Evolutionary conservation across 2,113 vertebrate genomes (phyloP), one percentile per base, ranked within the genome.

Genomic region (Tricholaema leucomelas): DNA sequence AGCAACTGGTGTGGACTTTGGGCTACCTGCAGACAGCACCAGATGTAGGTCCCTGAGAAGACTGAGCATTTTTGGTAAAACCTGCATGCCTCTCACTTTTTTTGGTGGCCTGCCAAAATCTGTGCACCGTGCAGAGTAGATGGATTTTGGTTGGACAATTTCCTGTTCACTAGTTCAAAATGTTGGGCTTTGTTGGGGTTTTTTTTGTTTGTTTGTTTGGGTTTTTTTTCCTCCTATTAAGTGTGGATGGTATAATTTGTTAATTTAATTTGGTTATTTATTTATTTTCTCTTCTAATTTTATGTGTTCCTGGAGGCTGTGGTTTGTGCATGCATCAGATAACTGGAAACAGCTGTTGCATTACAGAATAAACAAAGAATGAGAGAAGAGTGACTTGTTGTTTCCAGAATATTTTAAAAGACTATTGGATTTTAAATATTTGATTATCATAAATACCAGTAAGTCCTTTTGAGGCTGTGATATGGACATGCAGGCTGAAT

Each of bases 261-360:
- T 91, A 42, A 85, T 91, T 76, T 81, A 61, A 69, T 91, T 14
- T 6, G 67, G 0, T 87, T 94, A 90, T 91, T 92, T 88, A 84
- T 86, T 95, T 90, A 90, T 95, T 93, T 94, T 92, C 31, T 61
- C 21, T 92, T 94, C 79, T 88, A 86, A 91, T 94, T 88, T 95
- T 63, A 84, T 90, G 58, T 83, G 73, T 59, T 92, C 81, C 56
- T 82, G 61, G 74, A 87, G 81, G 70, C 60, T 82, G 5, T 63
- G 60, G 76, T 80, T 92, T 92, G 94, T 93, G 83, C 84, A 87
- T 82, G 44, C 71, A 80, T 91, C 86, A 88, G 64, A 55, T 77
- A 93, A 71, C 81, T 74, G 81, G 79, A 96, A 95, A 93, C 86
- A 90, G 78, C 84, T 96, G 91, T 81, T 88, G 75, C 6, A 16